Evolutionary conservation across 2,113 vertebrate genomes (phyloP).

Genomic region (Pelvicachromis taeniatus): DNA sequence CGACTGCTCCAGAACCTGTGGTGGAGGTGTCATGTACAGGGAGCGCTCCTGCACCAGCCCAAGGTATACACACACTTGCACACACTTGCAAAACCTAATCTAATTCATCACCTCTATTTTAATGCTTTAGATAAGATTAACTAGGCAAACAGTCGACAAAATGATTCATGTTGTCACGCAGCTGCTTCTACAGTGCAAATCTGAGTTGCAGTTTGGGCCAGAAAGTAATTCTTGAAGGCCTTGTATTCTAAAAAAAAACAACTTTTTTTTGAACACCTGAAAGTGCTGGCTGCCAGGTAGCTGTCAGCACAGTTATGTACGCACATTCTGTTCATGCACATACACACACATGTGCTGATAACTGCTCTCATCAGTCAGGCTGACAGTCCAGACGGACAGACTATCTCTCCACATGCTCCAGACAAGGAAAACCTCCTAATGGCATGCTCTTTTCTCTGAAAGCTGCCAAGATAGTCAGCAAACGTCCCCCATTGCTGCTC

Average conservation of each 20-base stretch:
- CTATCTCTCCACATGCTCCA: conserved; percentile 45
- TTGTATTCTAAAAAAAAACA: background rate
- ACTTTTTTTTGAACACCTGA: conserved; percentile 54
- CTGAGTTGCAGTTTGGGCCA: background rate
- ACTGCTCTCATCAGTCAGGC: conserved; percentile 44
- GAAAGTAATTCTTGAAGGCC: conserved; percentile 29
- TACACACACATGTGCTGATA: conserved; percentile 13
- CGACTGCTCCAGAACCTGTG: conserved; percentile 90
- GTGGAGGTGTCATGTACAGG: conserved; percentile 84
- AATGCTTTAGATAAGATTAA: background rate
- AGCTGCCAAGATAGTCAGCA: conserved; percentile 43
- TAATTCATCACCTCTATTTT: conserved; percentile 7
- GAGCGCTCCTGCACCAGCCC: conserved; percentile 92
- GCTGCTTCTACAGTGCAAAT: background rate
- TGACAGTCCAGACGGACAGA: conserved; percentile 59
- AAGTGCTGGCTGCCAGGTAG: conserved; percentile 34
- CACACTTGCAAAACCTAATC: background rate
- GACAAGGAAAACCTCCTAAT: conserved; percentile 43
- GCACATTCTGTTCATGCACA: background rate
- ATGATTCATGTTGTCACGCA: conserved; percentile 26
- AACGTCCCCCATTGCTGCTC: conserved; percentile 39
- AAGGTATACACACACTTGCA: conserved; percentile 74
- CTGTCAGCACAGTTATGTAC: conserved; percentile 39
- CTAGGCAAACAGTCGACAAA: conserved; percentile 26
- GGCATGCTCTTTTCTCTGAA: conserved; percentile 23